These are phyloP conservation scores for Paradoxurus hermaphroditus DNA, from an alignment of 2,113 vertebrate species.

Conservation along the genomic window DNA sequence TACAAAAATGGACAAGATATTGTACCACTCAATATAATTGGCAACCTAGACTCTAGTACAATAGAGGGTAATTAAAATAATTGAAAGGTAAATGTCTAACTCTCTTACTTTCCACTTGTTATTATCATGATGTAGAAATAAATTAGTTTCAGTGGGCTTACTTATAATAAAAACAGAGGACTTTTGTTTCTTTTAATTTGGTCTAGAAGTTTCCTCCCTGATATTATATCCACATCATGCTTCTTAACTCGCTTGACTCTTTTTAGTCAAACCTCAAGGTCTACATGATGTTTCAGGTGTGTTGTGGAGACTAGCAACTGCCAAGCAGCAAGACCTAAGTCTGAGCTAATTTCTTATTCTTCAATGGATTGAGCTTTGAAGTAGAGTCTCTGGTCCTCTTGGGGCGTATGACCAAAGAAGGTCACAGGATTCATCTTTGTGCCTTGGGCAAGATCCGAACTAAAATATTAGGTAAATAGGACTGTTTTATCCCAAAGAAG, in stretches of 20 bases:
- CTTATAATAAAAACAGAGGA: neutral
- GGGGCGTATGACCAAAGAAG: neutral
- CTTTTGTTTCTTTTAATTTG: neutral
- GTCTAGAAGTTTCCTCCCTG: neutral
- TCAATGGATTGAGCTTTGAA: neutral
- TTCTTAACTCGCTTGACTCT: slow-evolving; percentile 35
- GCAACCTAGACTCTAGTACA: neutral
- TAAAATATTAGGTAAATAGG: neutral
- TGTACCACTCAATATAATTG: neutral
- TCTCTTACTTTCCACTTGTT: neutral
- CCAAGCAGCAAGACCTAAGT: neutral
- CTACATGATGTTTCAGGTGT: neutral
- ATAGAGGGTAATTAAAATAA: neutral
- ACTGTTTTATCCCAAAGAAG: neutral
- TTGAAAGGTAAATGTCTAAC: neutral
- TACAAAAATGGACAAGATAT: neutral
- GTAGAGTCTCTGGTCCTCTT: neutral
- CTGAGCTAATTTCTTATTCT: neutral
- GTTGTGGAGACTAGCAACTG: neutral
- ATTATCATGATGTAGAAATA: neutral
- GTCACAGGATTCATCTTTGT: neutral
- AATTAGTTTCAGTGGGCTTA: neutral
- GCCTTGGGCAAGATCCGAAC: neutral
- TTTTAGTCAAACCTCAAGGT: slow-evolving; percentile 35
- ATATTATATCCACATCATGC: neutral